These are phyloP conservation scores for human (Homo sapiens) DNA, from an alignment of 2,113 vertebrate species.

Conservation along the genomic window GRCh38 chrX:17628501-17629000, in stretches of 20 bases:
- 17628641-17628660: background rate
- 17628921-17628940: background rate
- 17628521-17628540: background rate
- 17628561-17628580: background rate
- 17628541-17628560: background rate
- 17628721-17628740: background rate
- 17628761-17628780: background rate
- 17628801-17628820: background rate
- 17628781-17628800: background rate
- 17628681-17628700: background rate
- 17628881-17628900: constrained; percentile 6
- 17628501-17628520: background rate
- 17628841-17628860: constrained; percentile 1
- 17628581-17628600: background rate
- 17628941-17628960: background rate
- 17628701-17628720: background rate
- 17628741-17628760: background rate
- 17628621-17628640: background rate
- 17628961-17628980: background rate
- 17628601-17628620: background rate
- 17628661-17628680: background rate
- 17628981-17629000: background rate
- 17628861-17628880: background rate
- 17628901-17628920: background rate
- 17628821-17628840: background rate